Base-by-base conservation (phyloP, 2,797 vertebrate species). In the Platyrinchus mystaceus region DNA sequence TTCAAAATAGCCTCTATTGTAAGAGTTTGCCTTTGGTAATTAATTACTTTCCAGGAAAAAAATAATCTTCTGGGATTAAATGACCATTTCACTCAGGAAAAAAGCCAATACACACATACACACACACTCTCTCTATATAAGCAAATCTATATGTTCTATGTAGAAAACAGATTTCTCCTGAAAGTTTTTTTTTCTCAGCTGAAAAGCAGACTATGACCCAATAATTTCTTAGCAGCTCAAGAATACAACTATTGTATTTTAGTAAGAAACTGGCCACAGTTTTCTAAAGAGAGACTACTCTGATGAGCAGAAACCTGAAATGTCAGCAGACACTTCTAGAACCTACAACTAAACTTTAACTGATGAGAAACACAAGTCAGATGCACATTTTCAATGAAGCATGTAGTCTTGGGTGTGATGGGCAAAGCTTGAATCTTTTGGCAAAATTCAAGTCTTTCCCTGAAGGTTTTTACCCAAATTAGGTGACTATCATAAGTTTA, bases 1-100 rank as follows among this genome's bases (percentile, higher is more conserved):
- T 89, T 82, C 34, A 68, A 87, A 95, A 89, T 71, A 86, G 26
- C 18, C 92, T 64, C 36, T 60, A 67, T 36, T 93, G 41, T 60
- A 87, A 16, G 28, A 71, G 37, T 67, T 91, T 56, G 59, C 49
- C 77, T 90, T 81, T 3, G 3, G 22, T 64, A 84, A 79, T 84
- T 93, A 88, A 94, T 77, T 82, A 85, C 22, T 75, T 90, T 49
- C 46, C 74, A 84, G 10, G 62, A 37, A 43, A 62, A 50, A 86
- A 93, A 68, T 14, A 6, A 34, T 34, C 50, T 47, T 78, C 43
- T 47, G 62, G 30, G 58, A 78, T 75, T 71, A 86, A 81, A 55
- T 37, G 34, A 44, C 46, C 53, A 50, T 78, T 89, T 53, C 24
- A 46, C 24, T 74, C 18, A 16, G 24, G 22, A 6, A 47, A 64